These are phyloP conservation scores for Bufo bufo DNA, from an alignment of 2,113 vertebrate genomes.

Conservation along the genomic window DNA sequence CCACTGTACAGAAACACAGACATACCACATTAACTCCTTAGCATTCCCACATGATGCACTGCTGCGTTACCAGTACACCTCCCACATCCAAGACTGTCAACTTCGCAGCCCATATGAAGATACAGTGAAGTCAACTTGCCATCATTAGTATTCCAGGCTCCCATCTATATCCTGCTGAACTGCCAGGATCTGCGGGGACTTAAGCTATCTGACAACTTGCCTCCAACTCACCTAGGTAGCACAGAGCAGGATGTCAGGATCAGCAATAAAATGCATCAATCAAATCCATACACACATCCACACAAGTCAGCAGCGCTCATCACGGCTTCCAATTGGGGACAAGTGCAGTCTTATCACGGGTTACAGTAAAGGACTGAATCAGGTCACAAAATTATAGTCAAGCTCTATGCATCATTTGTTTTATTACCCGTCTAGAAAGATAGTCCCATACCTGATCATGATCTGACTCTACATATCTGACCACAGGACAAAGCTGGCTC, in stretches of 20 bases:
- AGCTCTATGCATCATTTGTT: neutral
- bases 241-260: conserved; percentile 63
- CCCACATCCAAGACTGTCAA: conserved; percentile 58
- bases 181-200: conserved; percentile 59
- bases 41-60: conserved; percentile 68
- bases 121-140: conserved; percentile 58
- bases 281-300: neutral
- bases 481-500: neutral
- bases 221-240: conserved; percentile 62
- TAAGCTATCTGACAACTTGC: conserved; percentile 66
- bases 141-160: conserved; percentile 65
- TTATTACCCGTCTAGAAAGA: conserved; percentile 1
- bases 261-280: conserved; percentile 67
- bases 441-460: neutral
- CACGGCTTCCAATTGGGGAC: conserved; percentile 1
- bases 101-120: conserved; percentile 44
- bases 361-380: conserved; percentile 21
- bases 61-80: conserved; percentile 61
- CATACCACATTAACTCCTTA: conserved; percentile 70
- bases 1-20: conserved; percentile 64
- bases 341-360: neutral
- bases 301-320: conserved; percentile 21
- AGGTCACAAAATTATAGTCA: conserved; percentile 1
- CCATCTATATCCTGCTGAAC: conserved; percentile 53
- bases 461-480: neutral